These are phyloP conservation scores for Lithophane semibrunnea DNA, from an alignment of 2,888 invertebrate species.

Conservation along the genomic window DNA sequence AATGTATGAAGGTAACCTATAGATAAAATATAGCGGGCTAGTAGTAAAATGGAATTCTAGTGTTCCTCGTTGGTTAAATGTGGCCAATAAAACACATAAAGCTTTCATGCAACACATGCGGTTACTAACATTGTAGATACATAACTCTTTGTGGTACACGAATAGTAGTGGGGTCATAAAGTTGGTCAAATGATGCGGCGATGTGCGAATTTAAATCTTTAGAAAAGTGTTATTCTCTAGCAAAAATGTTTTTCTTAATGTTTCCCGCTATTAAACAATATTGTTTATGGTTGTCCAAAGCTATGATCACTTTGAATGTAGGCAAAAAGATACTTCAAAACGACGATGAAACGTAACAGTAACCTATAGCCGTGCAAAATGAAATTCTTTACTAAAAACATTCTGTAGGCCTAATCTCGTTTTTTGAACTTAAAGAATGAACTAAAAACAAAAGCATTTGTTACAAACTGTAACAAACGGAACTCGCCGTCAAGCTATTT, in stretches of 20 bases:
- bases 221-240: background rate
- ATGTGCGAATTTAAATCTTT: slow-evolving; percentile 23
- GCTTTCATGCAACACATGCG: slow-evolving; percentile 51
- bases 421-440: slow-evolving; percentile 7
- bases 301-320: background rate
- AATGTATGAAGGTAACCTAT: background rate
- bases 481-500: slow-evolving; percentile 66
- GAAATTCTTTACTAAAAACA: background rate
- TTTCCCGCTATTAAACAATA: background rate
- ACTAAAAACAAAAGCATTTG: slow-evolving; percentile 46
- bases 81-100: slow-evolving; percentile 57
- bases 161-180: slow-evolving; percentile 65
- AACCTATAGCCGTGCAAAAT: background rate
- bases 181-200: slow-evolving; percentile 38
- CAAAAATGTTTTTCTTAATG: slow-evolving; percentile 4
- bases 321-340: background rate
- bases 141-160: slow-evolving; percentile 62
- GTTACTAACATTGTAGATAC: slow-evolving; percentile 58
- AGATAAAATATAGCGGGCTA: background rate
- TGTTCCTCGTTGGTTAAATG: slow-evolving; percentile 44
- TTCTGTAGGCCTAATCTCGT: background rate
- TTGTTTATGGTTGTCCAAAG: background rate
- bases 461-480: slow-evolving; percentile 68
- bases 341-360: background rate
- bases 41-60: slow-evolving; percentile 46